Conservation (phyloP, 2,888 invertebrate species). For the Glaucopsyche alexis region DNA sequence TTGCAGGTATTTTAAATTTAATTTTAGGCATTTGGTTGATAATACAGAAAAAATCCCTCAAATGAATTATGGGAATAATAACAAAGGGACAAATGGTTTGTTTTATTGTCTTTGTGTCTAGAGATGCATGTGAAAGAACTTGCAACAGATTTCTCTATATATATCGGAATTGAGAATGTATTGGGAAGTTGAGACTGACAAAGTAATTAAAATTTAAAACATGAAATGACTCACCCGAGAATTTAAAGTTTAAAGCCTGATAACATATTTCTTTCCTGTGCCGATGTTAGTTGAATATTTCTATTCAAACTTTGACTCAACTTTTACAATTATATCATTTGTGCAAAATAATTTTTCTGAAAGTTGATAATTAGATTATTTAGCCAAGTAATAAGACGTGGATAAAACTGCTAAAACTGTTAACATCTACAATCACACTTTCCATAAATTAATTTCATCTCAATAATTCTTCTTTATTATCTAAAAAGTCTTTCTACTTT, state of each 20-base stretch:
- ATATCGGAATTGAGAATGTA: background rate
- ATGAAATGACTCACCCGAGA: background rate
- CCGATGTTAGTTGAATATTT: background rate
- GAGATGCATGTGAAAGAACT: too few relatives aligned
- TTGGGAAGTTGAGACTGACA: background rate
- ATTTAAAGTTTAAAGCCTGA: background rate
- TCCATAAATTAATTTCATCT: background rate
- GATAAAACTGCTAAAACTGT: background rate
- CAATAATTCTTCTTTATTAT: slow-evolving; percentile 31
- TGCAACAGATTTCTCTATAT: background rate
- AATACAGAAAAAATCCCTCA: too few relatives aligned
- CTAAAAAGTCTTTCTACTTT: slow-evolving; percentile 34
- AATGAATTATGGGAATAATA: too few relatives aligned
- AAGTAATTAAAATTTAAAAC: background rate
- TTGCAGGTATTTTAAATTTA: too few relatives aligned
- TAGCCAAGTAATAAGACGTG: background rate
- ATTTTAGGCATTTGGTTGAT: too few relatives aligned
- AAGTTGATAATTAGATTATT: background rate
- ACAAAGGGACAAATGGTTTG: too few relatives aligned
- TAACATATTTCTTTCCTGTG: background rate
- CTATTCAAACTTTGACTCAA: background rate
- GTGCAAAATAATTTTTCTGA: background rate
- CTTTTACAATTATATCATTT: background rate
- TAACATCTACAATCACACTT: background rate
- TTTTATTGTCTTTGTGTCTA: too few relatives aligned